Conservation (phyloP, 2,797 vertebrate species). For the Coendou prehensilis region DNA sequence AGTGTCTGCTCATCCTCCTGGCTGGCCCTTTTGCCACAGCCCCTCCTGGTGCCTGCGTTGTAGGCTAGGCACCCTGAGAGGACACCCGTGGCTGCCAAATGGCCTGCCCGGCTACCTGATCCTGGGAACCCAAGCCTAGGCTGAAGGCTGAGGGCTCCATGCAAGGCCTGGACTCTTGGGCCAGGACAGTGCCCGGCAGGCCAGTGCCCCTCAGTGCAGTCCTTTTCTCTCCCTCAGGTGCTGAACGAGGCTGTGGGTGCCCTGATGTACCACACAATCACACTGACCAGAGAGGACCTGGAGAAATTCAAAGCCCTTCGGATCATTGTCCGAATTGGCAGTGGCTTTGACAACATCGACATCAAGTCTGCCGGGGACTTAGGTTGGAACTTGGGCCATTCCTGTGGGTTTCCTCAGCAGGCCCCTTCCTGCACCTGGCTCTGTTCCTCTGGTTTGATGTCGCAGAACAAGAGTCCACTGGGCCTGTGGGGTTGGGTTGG, state of each 20-base stretch:
- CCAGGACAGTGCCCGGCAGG: not conserved
- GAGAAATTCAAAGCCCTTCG: constrained; percentile 99
- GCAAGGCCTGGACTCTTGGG: not conserved
- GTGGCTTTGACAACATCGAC: constrained; percentile 99
- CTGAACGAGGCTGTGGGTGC: constrained; percentile 99
- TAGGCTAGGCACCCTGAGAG: not conserved
- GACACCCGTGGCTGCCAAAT: not conserved
- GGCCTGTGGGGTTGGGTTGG: not conserved
- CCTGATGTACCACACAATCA: constrained; percentile 99
- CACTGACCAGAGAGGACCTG: constrained; percentile 97
- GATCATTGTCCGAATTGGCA: constrained; percentile 98
- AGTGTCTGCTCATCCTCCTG: not conserved
- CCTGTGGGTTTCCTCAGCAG: not conserved
- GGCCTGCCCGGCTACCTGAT: not conserved
- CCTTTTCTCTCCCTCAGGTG: constrained; percentile 90
- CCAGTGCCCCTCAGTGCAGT: not conserved
- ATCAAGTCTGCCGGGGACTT: constrained; percentile 98
- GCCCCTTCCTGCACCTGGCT: not conserved
- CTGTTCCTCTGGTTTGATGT: not conserved
- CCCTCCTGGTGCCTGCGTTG: not conserved
- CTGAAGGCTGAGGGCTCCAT: not conserved
- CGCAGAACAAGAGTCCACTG: not conserved
- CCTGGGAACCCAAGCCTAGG: not conserved
- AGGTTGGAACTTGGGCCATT: constrained; percentile 89
- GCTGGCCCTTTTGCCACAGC: not conserved